Conservation (phyloP, 37 sponge, comb jelly and placozoan genomes). For the Ephydatia muelleri region DNA sequence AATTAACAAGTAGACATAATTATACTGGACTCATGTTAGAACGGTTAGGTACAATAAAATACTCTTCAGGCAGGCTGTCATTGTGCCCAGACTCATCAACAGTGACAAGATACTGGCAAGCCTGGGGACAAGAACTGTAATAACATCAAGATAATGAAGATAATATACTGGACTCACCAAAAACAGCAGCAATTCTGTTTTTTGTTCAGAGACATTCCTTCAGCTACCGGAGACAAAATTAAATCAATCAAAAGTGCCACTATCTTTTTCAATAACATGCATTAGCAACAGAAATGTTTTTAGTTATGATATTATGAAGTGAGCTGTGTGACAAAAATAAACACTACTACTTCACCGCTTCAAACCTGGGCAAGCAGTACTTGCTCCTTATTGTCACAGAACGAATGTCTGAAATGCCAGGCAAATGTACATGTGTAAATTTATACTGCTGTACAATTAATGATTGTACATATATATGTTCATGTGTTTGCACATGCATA, state of each 20-base stretch:
- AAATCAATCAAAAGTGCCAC: background rate
- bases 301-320: background rate
- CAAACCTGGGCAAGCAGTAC: too few relatives aligned
- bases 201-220: constrained; percentile 35
- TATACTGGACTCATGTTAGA: background rate
- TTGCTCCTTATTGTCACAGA: too few relatives aligned
- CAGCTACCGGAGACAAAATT: constrained; percentile 21
- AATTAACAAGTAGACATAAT: too few relatives aligned
- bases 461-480: background rate
- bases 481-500: constrained; percentile 33
- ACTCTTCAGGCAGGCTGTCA: constrained; percentile 24
- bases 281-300: background rate
- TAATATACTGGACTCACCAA: constrained; percentile 32
- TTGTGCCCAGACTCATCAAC: constrained; percentile 45
- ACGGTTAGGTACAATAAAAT: constrained; percentile 31
- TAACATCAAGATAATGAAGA: background rate
- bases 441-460: background rate
- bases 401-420: background rate
- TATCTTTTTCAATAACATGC: background rate
- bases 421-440: too few relatives aligned
- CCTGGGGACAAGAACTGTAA: constrained; percentile 28
- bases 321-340: too few relatives aligned
- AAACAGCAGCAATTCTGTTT: constrained; percentile 49
- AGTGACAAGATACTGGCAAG: constrained; percentile 58
- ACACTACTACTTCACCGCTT: too few relatives aligned